A percentile compares a stretch with the other conserved stretches of the same genome.
Conservation (phyloP, 2,888 invertebrate genomes). For the Drosophila austrosaltans region DNA sequence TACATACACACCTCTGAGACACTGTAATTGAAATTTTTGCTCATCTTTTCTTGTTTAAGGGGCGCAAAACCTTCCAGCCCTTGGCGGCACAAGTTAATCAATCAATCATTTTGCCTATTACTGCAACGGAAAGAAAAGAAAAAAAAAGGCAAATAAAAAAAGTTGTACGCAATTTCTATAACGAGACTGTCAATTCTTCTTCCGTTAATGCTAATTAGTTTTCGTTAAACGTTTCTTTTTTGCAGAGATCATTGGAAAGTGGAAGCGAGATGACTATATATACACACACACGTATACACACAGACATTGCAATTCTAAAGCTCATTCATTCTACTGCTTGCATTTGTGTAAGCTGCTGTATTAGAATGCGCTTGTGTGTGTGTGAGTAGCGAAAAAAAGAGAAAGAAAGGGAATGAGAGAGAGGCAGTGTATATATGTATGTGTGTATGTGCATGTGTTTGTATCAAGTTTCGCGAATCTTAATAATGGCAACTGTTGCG, state of each 20-base stretch:
- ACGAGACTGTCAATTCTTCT: constrained; percentile 61
- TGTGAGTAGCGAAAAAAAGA: constrained; percentile 5
- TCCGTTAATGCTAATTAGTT: constrained; percentile 58
- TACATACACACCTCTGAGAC: background rate
- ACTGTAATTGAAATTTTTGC: constrained; percentile 43
- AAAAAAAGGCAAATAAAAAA: constrained; percentile 19
- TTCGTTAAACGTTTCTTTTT: constrained; percentile 17
- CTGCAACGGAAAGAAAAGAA: constrained; percentile 39
- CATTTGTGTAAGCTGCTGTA: constrained; percentile 28
- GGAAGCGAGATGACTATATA: constrained; percentile 28
- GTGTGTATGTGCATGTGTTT: background rate
- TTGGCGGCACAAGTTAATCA: constrained; percentile 40
- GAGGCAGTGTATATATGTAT: background rate
- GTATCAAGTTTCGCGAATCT: constrained; percentile 28
- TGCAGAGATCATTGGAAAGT: constrained; percentile 1
- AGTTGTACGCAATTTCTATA: constrained; percentile 42
- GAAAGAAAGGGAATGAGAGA: constrained; percentile 26
- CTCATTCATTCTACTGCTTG: constrained; percentile 26
- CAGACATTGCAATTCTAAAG: constrained; percentile 24
- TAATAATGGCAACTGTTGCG: constrained; percentile 65
- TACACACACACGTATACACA: background rate
- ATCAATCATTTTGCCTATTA: constrained; percentile 76
- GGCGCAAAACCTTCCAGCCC: constrained; percentile 27
- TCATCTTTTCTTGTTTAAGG: constrained; percentile 46
- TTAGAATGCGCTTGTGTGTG: constrained; percentile 10